Percentiles rank a stretch among this genome's conserved stretches.
phyloP scores from a whole-genome alignment of 2,888 invertebrate species.

The Xanthia icteritia region DNA sequence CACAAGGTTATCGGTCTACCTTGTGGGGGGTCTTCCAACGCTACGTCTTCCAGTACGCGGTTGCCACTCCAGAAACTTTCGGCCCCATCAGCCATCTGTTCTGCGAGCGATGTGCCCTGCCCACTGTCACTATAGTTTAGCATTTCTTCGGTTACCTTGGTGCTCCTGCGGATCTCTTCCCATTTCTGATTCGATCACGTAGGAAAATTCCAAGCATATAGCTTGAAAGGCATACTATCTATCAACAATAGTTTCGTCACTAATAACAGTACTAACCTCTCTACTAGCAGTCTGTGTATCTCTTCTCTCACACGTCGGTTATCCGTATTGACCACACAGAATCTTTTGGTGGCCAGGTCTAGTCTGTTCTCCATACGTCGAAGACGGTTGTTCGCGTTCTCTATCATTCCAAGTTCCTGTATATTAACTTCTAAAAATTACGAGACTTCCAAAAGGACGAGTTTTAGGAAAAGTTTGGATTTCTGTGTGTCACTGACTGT shows the following conservation, averaged over 20 bases:
- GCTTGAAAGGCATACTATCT: not conserved
- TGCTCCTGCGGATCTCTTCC: too few relatives aligned
- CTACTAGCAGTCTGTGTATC: slow-evolving; percentile 95
- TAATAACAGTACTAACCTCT: slow-evolving; percentile 88
- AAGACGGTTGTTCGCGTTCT: slow-evolving; percentile 88
- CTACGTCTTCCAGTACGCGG: too few relatives aligned
- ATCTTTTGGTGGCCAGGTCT: slow-evolving; percentile 93
- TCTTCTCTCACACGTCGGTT: slow-evolving; percentile 93
- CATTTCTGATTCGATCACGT: too few relatives aligned
- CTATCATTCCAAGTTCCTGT: slow-evolving; percentile 86
- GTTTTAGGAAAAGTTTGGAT: not conserved
- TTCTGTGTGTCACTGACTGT: not conserved
- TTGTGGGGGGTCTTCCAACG: too few relatives aligned
- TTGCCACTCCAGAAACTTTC: too few relatives aligned
- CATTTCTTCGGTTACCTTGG: too few relatives aligned
- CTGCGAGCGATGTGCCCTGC: too few relatives aligned
- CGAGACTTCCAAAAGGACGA: not conserved
- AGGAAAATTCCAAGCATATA: too few relatives aligned
- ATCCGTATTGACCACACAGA: slow-evolving; percentile 93
- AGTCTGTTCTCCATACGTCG: slow-evolving; percentile 93
- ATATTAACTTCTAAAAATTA: slow-evolving; percentile 6
- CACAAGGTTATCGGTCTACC: too few relatives aligned
- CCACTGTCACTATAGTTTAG: too few relatives aligned
- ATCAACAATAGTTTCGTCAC: not conserved
- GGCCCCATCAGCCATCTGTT: too few relatives aligned